A percentile compares a stretch with the other conserved stretches of the same genome.
Conservation (phyloP, 2,797 vertebrate species). For the Tragelaphus oryx region DNA sequence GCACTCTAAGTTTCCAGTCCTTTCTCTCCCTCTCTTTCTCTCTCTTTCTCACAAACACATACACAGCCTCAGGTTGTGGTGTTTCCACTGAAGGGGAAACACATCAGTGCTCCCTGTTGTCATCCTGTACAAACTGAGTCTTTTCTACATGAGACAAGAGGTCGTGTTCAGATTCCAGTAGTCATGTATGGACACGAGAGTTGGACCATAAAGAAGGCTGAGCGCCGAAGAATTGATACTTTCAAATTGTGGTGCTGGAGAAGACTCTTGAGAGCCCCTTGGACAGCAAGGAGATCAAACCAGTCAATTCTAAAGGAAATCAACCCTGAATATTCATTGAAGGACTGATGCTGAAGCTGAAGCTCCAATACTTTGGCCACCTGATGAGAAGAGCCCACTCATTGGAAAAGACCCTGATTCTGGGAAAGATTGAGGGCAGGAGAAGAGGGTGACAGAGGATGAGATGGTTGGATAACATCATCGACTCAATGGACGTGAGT, state of each 20-base stretch:
- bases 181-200: neutral
- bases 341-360: neutral
- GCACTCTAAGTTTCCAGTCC: constrained; percentile 15
- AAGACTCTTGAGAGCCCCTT: neutral
- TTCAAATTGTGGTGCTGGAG: neutral
- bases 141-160: neutral
- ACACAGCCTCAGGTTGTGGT: neutral
- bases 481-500: neutral
- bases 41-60: neutral
- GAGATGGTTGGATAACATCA: neutral
- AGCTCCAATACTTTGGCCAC: neutral
- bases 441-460: neutral
- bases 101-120: neutral
- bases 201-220: neutral
- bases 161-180: neutral
- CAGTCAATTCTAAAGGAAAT: neutral
- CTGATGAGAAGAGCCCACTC: neutral
- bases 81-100: neutral
- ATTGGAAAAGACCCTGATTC: neutral
- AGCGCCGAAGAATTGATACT: neutral
- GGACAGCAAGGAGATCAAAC: neutral
- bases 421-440: neutral
- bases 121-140: neutral
- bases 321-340: neutral
- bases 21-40: no score